phyloP scores from a whole-genome alignment of 2,113 vertebrate genomes.

The Podiceps cristatus region DNA sequence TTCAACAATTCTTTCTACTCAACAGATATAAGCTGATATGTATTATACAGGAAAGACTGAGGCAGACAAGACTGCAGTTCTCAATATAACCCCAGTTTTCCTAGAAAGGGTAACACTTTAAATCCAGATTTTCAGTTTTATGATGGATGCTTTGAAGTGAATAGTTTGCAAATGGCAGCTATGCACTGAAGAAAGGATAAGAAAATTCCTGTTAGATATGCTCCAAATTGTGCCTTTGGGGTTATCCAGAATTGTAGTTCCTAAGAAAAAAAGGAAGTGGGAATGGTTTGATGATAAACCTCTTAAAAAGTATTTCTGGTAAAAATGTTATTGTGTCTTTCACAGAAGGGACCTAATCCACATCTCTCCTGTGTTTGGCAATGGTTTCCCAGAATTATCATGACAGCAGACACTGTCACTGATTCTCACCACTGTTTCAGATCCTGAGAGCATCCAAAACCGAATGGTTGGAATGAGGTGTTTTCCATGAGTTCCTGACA shows the following conservation, averaged over 20 bases:
- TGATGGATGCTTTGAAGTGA: not conserved
- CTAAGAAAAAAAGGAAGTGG: not conserved
- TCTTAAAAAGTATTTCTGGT: not conserved
- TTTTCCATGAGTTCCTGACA: not conserved
- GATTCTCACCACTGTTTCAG: not conserved
- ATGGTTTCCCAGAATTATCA: not conserved
- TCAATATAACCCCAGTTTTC: not conserved
- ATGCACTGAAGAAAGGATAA: not conserved
- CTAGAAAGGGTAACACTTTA: not conserved
- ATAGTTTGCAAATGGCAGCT: not conserved
- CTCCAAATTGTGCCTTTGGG: not conserved
- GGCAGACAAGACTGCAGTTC: not conserved
- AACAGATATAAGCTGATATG: not conserved
- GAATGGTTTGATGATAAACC: not conserved
- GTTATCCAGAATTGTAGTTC: not conserved
- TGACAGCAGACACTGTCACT: not conserved
- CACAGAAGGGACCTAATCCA: not conserved
- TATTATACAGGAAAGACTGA: not conserved
- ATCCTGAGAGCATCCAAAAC: not conserved
- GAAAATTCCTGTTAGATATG: not conserved
- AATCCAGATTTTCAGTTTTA: not conserved
- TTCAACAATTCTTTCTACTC: constrained; percentile 7
- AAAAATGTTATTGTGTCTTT: not conserved
- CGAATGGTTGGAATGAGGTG: not conserved
- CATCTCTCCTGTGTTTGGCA: not conserved